Evolutionary conservation across 2,888 invertebrate genomes (phyloP), one percentile per base, ranked within the genome.

Genomic region (Temnothorax ravouxi): DNA sequence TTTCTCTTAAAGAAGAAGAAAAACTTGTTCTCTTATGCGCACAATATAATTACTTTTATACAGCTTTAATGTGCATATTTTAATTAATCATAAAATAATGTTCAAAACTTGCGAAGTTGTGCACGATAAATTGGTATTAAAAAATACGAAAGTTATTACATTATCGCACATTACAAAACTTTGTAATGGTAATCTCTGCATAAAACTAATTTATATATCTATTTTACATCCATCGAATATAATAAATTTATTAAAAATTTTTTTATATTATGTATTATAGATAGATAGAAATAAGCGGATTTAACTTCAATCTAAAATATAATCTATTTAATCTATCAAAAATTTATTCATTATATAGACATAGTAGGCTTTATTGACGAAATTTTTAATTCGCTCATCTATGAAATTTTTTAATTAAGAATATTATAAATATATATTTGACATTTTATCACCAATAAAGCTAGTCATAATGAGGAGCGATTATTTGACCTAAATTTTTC

Each of bases 11-110:
- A 8, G 2, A 38, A 52, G 0, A 52, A 64, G 18, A 41, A 2
- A 13, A 76, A 76, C 2, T 34, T 69, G 13, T 13, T 44, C 13
- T 64, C 1, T 25, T 25, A 56, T 59, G n/a, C 56, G 41, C 41
- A 29, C 18, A 2, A 59, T 38, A 41, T 52, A 52, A 52, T 72
- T 76, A 76, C 52, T 41, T 52, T 47, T 15, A 18, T 52, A 38
- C n/a, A 50, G 15, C 76, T 64, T 76, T 76, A 76, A 64, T 52
- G 25, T 13, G 11, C 25, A 52, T 52, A 64, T 52, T 76, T 64
- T 59, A 76, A 76, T 61, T 74, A 52, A 62, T 21, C 21, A 62
- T 38, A 38, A 47, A 75, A 75, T 50, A 76, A 76, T 64, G 64
- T 3, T 25, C 18, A 25, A 74, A 64, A 52, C 11, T 62, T 75